These are phyloP conservation scores for Orchesella cincta DNA, from an alignment of 1,140 invertebrate species.

Conservation along the genomic window DNA sequence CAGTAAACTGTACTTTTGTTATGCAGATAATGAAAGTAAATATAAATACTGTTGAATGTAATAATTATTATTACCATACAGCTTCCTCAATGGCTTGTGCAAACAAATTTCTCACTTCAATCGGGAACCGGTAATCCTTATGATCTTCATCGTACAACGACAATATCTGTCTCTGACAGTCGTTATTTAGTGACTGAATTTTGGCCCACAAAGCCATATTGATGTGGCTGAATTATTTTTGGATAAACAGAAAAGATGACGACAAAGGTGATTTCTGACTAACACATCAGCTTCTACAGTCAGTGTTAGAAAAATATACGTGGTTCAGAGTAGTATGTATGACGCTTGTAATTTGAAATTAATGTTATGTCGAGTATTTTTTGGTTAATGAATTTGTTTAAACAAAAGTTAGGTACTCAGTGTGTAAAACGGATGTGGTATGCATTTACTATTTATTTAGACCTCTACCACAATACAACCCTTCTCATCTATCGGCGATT, in stretches of 20 bases:
- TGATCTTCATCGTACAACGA: constrained; percentile 10
- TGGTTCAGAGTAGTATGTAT: too few relatives aligned
- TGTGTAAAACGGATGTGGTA: too few relatives aligned
- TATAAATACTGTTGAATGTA: neutral
- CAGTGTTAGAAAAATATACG: neutral
- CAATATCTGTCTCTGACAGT: constrained; percentile 15
- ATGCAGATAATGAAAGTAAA: too few relatives aligned
- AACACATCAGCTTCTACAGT: neutral
- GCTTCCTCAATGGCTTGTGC: constrained; percentile 7
- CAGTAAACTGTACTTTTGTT: too few relatives aligned
- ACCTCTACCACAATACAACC: too few relatives aligned
- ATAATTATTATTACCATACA: neutral
- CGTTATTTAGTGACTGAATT: neutral
- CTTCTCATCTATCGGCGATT: too few relatives aligned
- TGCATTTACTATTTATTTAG: too few relatives aligned
- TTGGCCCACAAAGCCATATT: constrained; percentile 15
- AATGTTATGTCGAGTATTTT: too few relatives aligned
- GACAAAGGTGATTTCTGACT: neutral
- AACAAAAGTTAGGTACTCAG: too few relatives aligned
- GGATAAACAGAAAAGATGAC: neutral
- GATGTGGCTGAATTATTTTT: neutral
- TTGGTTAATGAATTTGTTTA: too few relatives aligned
- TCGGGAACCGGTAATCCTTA: neutral
- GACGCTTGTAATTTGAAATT: too few relatives aligned
- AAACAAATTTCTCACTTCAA: constrained; percentile 27